phyloP scores from a whole-genome alignment of 2,113 vertebrate species.

The Chloebia gouldiae region DNA sequence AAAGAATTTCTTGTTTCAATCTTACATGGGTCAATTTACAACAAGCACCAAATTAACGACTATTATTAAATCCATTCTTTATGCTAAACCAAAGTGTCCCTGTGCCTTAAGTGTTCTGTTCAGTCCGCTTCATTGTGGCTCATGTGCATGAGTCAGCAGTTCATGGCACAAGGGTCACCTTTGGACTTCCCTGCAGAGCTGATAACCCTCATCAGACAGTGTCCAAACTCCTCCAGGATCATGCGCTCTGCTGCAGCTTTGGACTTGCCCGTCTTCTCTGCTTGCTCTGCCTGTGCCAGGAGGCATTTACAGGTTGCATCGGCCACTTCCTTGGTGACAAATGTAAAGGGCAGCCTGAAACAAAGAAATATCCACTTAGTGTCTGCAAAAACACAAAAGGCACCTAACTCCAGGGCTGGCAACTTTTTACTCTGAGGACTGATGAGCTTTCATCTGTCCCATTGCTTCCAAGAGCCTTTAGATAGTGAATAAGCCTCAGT shows the following conservation, averaged over 20 bases:
- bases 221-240: conserved; percentile 98
- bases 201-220: conserved; percentile 96
- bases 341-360: conserved; percentile 91
- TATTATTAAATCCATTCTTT: conserved; percentile 49
- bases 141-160: conserved; percentile 78
- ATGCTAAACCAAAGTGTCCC: conserved; percentile 65
- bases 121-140: not conserved
- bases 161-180: conserved; percentile 89
- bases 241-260: conserved; percentile 87
- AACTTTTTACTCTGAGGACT: not conserved
- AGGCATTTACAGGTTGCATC: conserved; percentile 96
- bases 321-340: conserved; percentile 95
- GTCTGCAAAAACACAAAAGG: not conserved
- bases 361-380: not conserved
- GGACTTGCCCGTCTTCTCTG: conserved; percentile 85
- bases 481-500: not conserved
- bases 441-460: not conserved
- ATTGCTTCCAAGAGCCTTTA: not conserved
- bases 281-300: conserved; percentile 90
- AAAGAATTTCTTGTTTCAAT: conserved; percentile 67
- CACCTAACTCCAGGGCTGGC: not conserved
- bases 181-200: conserved; percentile 94
- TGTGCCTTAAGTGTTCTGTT: conserved; percentile 65
- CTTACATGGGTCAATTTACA: conserved; percentile 67
- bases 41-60: conserved; percentile 71